phyloP scores from a whole-genome alignment of 1,140 invertebrate genomes.

The Euwallacea fornicatus region DNA sequence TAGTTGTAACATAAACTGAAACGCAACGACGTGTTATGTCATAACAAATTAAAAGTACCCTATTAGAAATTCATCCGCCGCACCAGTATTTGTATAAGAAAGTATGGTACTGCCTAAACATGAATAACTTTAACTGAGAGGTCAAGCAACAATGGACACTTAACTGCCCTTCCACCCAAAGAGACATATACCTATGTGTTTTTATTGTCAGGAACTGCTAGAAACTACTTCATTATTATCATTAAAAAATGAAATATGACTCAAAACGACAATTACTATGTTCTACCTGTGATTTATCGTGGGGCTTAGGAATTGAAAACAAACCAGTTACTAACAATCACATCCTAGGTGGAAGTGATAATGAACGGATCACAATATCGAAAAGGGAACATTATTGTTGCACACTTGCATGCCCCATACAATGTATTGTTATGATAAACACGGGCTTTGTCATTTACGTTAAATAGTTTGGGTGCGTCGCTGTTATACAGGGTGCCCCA shows the following conservation, averaged over 20 bases:
- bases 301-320: conserved; percentile 16
- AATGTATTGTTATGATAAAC: conserved; percentile 20
- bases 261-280: conserved; percentile 14
- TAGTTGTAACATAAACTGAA: no score
- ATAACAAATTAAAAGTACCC: no score
- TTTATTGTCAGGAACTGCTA: not conserved
- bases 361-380: conserved; percentile 28
- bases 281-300: conserved; percentile 28
- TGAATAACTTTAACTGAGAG: not conserved
- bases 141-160: not conserved
- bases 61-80: no score
- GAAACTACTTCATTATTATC: conserved; percentile 11
- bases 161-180: not conserved
- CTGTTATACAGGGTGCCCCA: not conserved
- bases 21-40: no score
- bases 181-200: not conserved
- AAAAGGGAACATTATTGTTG: conserved; percentile 29
- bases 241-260: conserved; percentile 18
- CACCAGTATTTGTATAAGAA: no score
- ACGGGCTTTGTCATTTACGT: conserved; percentile 14
- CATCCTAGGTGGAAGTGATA: conserved; percentile 15
- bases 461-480: conserved; percentile 11
- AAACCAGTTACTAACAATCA: conserved; percentile 25
- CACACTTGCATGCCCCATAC: conserved; percentile 24
- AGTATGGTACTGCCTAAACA: no score